Conservation (phyloP, 1,140 invertebrate species). For the Tribolium madens region DNA sequence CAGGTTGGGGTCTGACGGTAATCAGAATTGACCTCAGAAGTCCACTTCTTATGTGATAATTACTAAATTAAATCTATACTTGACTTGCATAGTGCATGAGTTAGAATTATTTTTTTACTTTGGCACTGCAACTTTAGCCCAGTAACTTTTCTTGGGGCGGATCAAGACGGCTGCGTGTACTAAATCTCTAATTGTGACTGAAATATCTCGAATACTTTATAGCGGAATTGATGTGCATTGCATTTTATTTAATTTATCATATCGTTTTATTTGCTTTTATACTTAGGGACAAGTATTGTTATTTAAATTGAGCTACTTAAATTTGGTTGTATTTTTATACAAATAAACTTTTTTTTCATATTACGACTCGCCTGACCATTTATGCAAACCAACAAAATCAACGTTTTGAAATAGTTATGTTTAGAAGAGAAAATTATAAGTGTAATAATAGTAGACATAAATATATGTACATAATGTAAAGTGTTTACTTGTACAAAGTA, state of each 20-base stretch:
- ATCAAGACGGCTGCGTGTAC: background rate
- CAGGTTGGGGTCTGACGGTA: conserved; percentile 11
- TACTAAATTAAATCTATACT: conserved; percentile 51
- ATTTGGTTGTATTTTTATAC: conserved; percentile 15
- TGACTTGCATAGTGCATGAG: conserved; percentile 40
- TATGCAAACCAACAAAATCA: background rate
- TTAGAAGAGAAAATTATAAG: background rate
- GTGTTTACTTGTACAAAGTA: conserved; percentile 38
- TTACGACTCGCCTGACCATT: conserved; percentile 7
- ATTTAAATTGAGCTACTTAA: conserved; percentile 29
- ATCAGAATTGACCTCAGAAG: conserved; percentile 40
- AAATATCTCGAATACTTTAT: background rate
- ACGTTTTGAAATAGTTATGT: background rate
- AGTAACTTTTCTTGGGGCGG: background rate
- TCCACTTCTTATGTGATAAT: conserved; percentile 55
- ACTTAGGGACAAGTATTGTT: conserved; percentile 7
- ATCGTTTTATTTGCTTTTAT: conserved; percentile 7
- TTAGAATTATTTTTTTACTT: conserved; percentile 35
- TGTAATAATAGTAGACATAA: conserved; percentile 32
- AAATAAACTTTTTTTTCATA: conserved; percentile 15
- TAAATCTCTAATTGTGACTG: background rate
- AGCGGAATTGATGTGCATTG: background rate
- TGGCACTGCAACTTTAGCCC: conserved; percentile 28
- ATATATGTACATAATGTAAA: conserved; percentile 40
- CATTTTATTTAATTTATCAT: background rate